Base-by-base conservation (phyloP, 2,797 vertebrate species). In the Gymnopithys bicolor region DNA sequence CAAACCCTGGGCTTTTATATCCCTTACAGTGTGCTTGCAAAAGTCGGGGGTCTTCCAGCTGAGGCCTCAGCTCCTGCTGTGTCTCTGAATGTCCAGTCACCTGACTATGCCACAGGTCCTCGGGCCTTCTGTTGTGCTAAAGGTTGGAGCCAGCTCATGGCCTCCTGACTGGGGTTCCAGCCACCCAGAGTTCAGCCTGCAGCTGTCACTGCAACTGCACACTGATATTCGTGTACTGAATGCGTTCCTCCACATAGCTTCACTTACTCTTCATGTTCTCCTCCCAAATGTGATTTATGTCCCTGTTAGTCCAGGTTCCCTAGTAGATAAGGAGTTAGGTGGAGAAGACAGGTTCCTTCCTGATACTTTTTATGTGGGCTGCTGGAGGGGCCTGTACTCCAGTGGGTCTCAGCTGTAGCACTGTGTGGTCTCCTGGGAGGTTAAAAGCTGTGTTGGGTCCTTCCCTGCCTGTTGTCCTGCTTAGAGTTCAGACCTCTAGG, bases 1-100 rank as follows among this genome's bases (percentile, higher is more conserved):
- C 55, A 69, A 49, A 63, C 32, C 0, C 0, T 35, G 63, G 19
- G 27, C 10, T 49, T 81, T 55, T 49, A 17, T 69, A 11, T 55
- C 41, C 9, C 7, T 89, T 16, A n/a, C 35, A 62, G 27, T 0
- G 0, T 33, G 46, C 55, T 23, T 62, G 81, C 2, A 1, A 14
- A 55, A 24, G 35, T 69, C 22, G 55, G 27, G 32, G 30, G 13
- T 4, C 33, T 55, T 82, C 19, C 35, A 75, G 19, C 48, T 39
- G 63, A 37, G 27, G 43, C 32, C 41, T 62, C 13, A 18, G 30
- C 18, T 75, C 48, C 41, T 82, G 15, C 35, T 68, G 35, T 49
- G 9, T 68, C 48, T 75, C 63, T 68, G 33, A 53, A 27, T 23
- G 25, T 48, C 55, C 41, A 11, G 37, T 88, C 32, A 55, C 33